phyloP scores from a whole-genome alignment of 2,797 vertebrate species.

The Lutjanus argentimaculatus region DNA sequence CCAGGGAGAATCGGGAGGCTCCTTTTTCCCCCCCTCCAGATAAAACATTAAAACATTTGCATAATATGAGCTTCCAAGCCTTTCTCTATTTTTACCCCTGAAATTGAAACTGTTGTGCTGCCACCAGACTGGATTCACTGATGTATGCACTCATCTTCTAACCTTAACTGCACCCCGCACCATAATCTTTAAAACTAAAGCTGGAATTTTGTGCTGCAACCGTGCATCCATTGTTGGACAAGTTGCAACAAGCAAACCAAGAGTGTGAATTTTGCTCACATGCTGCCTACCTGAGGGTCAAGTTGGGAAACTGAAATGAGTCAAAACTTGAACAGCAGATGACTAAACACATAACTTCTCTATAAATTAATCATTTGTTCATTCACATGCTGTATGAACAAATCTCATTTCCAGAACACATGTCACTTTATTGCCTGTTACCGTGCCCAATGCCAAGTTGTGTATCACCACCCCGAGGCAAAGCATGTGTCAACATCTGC shows the following conservation, averaged over 20 bases:
- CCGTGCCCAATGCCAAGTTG: constrained; percentile 52
- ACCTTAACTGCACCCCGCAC: constrained; percentile 46
- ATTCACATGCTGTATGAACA: constrained; percentile 32
- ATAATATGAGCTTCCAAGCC: constrained; percentile 72
- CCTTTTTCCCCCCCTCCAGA: constrained; percentile 45
- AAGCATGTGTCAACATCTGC: constrained; percentile 75
- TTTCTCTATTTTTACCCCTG: constrained; percentile 72
- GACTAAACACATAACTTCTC: background rate
- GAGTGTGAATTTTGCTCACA: constrained; percentile 16
- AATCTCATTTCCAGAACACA: constrained; percentile 49
- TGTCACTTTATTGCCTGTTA: constrained; percentile 64
- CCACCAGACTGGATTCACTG: constrained; percentile 34
- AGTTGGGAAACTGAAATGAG: constrained; percentile 36
- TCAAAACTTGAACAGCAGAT: constrained; percentile 37
- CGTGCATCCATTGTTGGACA: constrained; percentile 44
- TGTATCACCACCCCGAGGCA: constrained; percentile 61
- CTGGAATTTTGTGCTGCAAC: constrained; percentile 49
- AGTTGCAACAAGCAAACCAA: constrained; percentile 46
- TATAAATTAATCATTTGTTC: constrained; percentile 32
- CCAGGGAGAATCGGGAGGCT: constrained; percentile 69
- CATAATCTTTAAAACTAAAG: constrained; percentile 29
- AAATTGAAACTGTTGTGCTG: constrained; percentile 54
- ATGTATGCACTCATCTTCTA: constrained; percentile 34
- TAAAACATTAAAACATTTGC: constrained; percentile 81
- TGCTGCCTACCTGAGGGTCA: constrained; percentile 12